Base-by-base conservation (phyloP, 1,140 invertebrate species). In the Chironomus tepperi region DNA sequence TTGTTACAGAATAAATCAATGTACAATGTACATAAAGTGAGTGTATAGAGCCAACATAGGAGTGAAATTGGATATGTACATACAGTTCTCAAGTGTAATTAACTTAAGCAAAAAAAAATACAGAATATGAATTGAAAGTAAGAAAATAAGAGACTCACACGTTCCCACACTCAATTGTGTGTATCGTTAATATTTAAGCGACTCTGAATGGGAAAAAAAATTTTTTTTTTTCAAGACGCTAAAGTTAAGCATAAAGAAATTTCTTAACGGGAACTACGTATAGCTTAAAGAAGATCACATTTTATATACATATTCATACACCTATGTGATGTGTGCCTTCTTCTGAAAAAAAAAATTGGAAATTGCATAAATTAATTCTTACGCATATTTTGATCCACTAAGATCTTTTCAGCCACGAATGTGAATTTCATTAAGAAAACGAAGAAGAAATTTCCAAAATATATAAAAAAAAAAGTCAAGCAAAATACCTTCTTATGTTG, bases 351-450 rank as follows among this genome's bases (percentile, higher is more conserved):
- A 10, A 9, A 47, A 47, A 8, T 9, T 57, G 12, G 47, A 3
- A 57, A 8, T 57, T 57, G 47, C 47, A 57, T 57, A 57, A 57
- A 57, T 57, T 57, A 57, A 57, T 57, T 57, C 12, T 57, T 57
- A 57, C 47, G 47, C 47, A 57, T 57, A n/a, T 57, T n/a, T 5
- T 47, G 43, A 34, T 34, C 24, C 24, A n/a, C n/a, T n/a, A 34
- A 34, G 24, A 34, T 34, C 24, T 34, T 5, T 34, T 34, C 24
- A 34, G 24, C 24, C 24, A 34, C 24, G 24, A n/a, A 57, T 57
- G 47, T 57, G 47, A 57, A 57, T 15, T 57, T 57, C 47, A 57
- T 57, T 57, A 57, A n/a, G 5, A n/a, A 57, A 57, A 12, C 12
- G 47, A 57, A 57, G 47, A 57, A 57, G n/a, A n/a, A 57, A 3